These are phyloP conservation scores for Drosophila lini DNA, from an alignment of 1,140 invertebrate genomes.

Conservation along the genomic window DNA sequence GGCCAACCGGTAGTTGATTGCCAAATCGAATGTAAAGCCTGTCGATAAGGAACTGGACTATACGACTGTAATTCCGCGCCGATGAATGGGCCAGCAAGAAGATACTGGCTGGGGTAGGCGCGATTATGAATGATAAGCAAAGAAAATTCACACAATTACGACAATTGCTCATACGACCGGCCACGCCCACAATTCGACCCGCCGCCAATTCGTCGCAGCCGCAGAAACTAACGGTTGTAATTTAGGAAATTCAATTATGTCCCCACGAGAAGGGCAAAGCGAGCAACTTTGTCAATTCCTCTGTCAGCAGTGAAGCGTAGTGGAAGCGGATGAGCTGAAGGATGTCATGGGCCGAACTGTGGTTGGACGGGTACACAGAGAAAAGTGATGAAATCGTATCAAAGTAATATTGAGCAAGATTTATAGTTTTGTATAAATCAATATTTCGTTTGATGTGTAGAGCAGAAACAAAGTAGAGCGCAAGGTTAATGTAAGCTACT, in stretches of 20 bases:
- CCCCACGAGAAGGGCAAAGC: slow-evolving; percentile 44
- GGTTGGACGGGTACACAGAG: slow-evolving; percentile 6
- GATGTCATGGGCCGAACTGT: slow-evolving; percentile 27
- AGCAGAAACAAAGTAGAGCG: neutral
- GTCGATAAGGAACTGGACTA: slow-evolving; percentile 51
- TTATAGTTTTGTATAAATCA: neutral
- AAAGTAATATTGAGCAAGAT: too few relatives aligned
- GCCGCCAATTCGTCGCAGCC: slow-evolving; percentile 15
- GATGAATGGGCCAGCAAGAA: slow-evolving; percentile 4
- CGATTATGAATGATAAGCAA: slow-evolving; percentile 77
- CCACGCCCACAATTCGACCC: slow-evolving; percentile 18
- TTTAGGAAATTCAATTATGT: slow-evolving; percentile 79
- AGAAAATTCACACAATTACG: slow-evolving; percentile 75
- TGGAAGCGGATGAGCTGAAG: slow-evolving; percentile 56
- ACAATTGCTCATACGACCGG: slow-evolving; percentile 66
- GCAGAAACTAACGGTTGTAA: slow-evolving; percentile 60
- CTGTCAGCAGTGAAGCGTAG: slow-evolving; percentile 67
- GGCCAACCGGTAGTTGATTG: slow-evolving; percentile 31
- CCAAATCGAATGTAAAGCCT: slow-evolving; percentile 73
- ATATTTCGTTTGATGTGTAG: neutral
- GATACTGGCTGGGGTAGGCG: slow-evolving; percentile 7
- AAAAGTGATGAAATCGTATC: neutral
- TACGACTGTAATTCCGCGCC: slow-evolving; percentile 67
- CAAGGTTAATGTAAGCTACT: neutral
- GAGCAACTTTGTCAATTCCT: slow-evolving; percentile 67